Conservation (phyloP, 2,888 invertebrate genomes). For the Dynastes grantii region DNA sequence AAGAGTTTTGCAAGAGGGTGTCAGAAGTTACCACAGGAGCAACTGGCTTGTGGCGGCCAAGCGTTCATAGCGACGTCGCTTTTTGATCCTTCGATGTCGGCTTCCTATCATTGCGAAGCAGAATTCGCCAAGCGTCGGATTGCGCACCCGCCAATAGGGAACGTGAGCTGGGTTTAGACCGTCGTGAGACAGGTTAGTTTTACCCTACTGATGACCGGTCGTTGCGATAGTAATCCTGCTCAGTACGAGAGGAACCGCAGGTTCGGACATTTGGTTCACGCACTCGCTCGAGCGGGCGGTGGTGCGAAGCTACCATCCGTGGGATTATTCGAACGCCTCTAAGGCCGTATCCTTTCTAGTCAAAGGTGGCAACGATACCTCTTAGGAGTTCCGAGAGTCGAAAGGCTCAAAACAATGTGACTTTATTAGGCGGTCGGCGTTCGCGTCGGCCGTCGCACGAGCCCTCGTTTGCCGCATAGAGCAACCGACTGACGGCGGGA, state of each 20-base stretch:
- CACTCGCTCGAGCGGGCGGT: too few species aligned
- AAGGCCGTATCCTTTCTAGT: constrained; percentile 72
- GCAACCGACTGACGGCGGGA: constrained; percentile 52
- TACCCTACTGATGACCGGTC: constrained; percentile 67
- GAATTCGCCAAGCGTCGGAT: constrained; percentile 80
- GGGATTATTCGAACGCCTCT: too few species aligned
- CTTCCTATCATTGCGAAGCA: constrained; percentile 83
- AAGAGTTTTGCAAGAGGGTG: constrained; percentile 73
- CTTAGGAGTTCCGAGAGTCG: constrained; percentile 65
- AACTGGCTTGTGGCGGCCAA: constrained; percentile 69
- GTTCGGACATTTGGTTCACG: too few species aligned
- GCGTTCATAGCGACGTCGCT: constrained; percentile 79
- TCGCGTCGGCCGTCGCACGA: constrained; percentile 62
- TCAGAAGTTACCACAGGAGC: constrained; percentile 80
- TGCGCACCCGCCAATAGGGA: constrained; percentile 70
- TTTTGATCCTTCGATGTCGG: constrained; percentile 83
- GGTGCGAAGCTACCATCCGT: too few species aligned
- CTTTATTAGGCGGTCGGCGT: constrained; percentile 65
- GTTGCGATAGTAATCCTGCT: constrained; percentile 70
- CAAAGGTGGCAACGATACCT: constrained; percentile 68
- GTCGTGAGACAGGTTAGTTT: constrained; percentile 73
- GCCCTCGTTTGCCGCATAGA: constrained; percentile 67
- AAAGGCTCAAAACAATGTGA: constrained; percentile 67
- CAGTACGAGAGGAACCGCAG: constrained; percentile 71
- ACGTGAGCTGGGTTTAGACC: constrained; percentile 59